A percentile compares a stretch with the other conserved stretches of the same genome.
Conservation (phyloP, 2,888 invertebrate genomes). For the Argynnis bischoffii region DNA sequence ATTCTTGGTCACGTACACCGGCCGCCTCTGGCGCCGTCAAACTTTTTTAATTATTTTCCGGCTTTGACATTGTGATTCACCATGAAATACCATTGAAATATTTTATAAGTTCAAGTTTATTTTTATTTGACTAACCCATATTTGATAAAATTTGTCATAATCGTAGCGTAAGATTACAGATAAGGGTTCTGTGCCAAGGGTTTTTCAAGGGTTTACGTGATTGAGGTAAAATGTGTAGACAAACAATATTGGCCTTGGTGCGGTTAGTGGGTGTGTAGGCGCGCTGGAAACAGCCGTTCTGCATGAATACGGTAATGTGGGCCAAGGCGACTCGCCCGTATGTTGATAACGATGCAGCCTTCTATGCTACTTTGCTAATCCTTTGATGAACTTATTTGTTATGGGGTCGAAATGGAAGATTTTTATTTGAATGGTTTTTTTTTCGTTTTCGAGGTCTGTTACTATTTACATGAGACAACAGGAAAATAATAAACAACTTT, state of each 20-base stretch:
- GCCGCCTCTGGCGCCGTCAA: conserved; percentile 50
- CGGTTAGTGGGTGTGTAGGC: conserved; percentile 46
- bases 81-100: neutral
- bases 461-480: conserved; percentile 3
- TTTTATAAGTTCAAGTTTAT: conserved; percentile 29
- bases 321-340: conserved; percentile 76
- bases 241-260: conserved; percentile 63
- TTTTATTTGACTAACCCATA: conserved; percentile 26
- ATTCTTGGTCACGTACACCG: conserved; percentile 23
- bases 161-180: conserved; percentile 9
- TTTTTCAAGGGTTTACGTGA: conserved; percentile 37
- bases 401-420: conserved; percentile 23
- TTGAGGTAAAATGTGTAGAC: conserved; percentile 44
- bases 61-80: conserved; percentile 13
- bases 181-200: conserved; percentile 31
- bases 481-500: neutral
- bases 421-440: conserved; percentile 10
- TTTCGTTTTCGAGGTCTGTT: conserved; percentile 3
- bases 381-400: conserved; percentile 17
- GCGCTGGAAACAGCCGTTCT: conserved; percentile 58
- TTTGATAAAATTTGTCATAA: conserved; percentile 13
- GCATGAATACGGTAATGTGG: conserved; percentile 51
- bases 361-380: conserved; percentile 42
- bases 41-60: conserved; percentile 56
- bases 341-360: conserved; percentile 69